phyloP scores from a whole-genome alignment of 2,888 invertebrate species.

The Nomada ruficornis region DNA sequence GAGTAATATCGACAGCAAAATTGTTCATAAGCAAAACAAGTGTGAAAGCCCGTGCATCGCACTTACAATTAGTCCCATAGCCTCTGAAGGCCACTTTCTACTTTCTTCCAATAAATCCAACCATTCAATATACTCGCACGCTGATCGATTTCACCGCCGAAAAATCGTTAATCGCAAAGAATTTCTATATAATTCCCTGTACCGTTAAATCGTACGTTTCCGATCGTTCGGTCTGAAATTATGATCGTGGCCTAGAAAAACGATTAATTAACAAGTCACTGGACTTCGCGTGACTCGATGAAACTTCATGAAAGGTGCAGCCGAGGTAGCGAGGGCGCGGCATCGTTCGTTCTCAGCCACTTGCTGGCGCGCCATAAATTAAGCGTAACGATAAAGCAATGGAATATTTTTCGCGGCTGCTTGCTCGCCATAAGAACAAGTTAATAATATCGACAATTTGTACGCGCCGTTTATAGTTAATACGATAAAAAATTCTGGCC shows the following conservation, averaged over 20 bases:
- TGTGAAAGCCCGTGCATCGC: no score
- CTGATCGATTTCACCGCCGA: background rate
- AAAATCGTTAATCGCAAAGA: background rate
- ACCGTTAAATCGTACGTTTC: slow-evolving; percentile 40
- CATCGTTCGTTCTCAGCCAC: slow-evolving; percentile 39
- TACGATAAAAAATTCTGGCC: slow-evolving; percentile 43
- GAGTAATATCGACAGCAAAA: background rate
- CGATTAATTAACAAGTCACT: slow-evolving; percentile 49
- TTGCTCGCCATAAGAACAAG: slow-evolving; percentile 26
- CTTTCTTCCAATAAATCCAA: background rate
- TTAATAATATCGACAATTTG: slow-evolving; percentile 50
- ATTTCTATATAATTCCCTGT: slow-evolving; percentile 19
- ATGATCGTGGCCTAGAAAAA: slow-evolving; percentile 42
- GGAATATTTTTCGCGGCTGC: slow-evolving; percentile 34
- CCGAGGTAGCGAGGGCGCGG: slow-evolving; percentile 32
- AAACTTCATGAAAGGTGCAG: slow-evolving; percentile 41
- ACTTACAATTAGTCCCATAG: no score
- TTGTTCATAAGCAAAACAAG: no score
- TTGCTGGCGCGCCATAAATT: slow-evolving; percentile 41
- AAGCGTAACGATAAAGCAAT: slow-evolving; percentile 52
- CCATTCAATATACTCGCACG: background rate
- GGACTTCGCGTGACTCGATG: slow-evolving; percentile 51
- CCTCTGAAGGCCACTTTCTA: background rate
- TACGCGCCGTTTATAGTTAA: slow-evolving; percentile 43
- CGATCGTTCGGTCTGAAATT: slow-evolving; percentile 20